Evolutionary conservation across 2,888 invertebrate genomes (phyloP), one percentile per base, ranked within the genome.

Genomic region (Chrysina gloriosa): DNA sequence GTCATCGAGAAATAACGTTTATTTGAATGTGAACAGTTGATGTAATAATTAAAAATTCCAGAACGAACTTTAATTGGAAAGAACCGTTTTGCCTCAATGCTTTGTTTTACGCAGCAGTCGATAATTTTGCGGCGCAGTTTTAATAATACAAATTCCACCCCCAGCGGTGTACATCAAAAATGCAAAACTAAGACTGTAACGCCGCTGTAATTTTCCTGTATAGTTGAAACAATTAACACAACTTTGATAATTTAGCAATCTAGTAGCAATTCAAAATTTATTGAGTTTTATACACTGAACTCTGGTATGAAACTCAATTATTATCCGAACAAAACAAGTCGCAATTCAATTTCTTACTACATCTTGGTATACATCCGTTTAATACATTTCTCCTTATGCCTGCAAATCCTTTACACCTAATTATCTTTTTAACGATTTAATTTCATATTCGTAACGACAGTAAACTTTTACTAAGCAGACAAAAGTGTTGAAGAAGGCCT

Each of bases 201-300:
- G 31, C 31, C 29, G 19, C 52, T 52, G n/a, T 19, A 19, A 52
- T 52, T 31, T 52, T 31, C 19, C 19, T 2, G 19, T 19, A 19
- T 31, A 52, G 31, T 52, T 52, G 9, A 52, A 52, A 52, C 34
- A 52, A 52, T 52, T 52, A 52, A 52, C 31, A 29, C 34, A 52
- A 52, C 52, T 52, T 52, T 52, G 16, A 19, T 31, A 52, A 31
- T 31, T 31, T 9, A 29, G 16, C 19, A 2, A n/a, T 9, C 34
- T 31, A 31, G 31, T 52, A 29, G 31, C 19, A 11, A 52, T 52
- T 52, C 34, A 19, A 52, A 52, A 52, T 52, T 52, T 34, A 52
- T 31, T 19, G 14, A 29, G 31, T 31, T 52, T n/a, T 31, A 52
- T 31, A 52, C 9, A 9, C 52, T 6, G 16, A 11, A 29, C 29